Conservation (phyloP, 1,140 invertebrate genomes). For the Bathynomus jamesi region DNA sequence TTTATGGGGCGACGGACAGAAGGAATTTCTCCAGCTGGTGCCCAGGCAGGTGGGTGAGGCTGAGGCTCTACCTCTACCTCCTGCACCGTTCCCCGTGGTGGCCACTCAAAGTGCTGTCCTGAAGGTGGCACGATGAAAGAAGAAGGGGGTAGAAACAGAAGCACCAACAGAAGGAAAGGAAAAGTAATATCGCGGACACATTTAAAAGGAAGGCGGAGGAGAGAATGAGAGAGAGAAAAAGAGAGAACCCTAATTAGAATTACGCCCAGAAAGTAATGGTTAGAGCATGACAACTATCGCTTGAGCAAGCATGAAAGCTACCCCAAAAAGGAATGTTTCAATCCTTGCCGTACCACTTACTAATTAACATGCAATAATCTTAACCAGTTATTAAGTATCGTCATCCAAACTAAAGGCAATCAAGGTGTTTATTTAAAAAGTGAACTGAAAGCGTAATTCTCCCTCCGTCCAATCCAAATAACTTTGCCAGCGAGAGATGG, state of each 20-base stretch:
- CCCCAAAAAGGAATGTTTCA: neutral
- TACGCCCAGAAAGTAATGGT: neutral
- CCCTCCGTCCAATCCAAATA: neutral
- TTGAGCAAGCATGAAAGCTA: neutral
- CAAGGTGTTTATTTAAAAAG: too few relatives aligned
- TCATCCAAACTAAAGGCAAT: too few relatives aligned
- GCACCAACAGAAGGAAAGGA: neutral
- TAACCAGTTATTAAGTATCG: too few relatives aligned
- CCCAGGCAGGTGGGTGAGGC: conserved; percentile 25
- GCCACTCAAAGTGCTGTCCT: conserved; percentile 29
- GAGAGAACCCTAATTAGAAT: conserved; percentile 27
- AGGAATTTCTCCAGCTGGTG: conserved; percentile 22
- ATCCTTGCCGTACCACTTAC: too few relatives aligned
- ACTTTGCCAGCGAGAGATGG: neutral
- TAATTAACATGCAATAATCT: too few relatives aligned
- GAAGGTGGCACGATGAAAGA: neutral
- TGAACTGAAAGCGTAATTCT: neutral
- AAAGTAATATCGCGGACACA: conserved; percentile 17
- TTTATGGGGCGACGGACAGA: conserved; percentile 24
- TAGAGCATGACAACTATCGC: neutral
- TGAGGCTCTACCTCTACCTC: conserved; percentile 22
- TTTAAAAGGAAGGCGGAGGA: conserved; percentile 1
- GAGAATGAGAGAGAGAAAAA: conserved; percentile 21
- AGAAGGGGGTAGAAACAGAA: neutral
- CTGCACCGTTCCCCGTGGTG: conserved; percentile 19